phyloP scores from a whole-genome alignment of 2,888 invertebrate genomes.

The Helleia helle region DNA sequence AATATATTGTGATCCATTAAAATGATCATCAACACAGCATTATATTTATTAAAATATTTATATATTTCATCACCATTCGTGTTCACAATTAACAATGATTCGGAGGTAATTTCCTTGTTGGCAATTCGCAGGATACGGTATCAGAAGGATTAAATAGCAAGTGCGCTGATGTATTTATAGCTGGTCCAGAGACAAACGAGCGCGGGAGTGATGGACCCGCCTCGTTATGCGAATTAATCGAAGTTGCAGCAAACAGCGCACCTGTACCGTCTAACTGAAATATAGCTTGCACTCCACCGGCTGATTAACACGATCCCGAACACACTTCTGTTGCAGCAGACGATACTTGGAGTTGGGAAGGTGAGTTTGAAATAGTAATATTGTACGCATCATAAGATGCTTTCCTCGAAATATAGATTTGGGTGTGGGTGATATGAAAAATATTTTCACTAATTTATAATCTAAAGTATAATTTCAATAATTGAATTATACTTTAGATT shows the following conservation, averaged over 20 bases:
- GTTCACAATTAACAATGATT: not conserved
- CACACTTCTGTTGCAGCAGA: not conserved
- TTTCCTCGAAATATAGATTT: no score
- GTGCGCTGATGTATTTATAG: slow-evolving; percentile 73
- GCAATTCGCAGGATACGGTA: slow-evolving; percentile 19
- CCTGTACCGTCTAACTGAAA: slow-evolving; percentile 62
- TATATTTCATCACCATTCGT: no score
- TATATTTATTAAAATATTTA: no score
- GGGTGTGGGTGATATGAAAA: no score
- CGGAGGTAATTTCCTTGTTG: not conserved
- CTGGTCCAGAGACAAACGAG: slow-evolving; percentile 69
- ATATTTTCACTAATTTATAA: no score
- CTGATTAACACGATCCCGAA: slow-evolving; percentile 25
- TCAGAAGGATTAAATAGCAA: slow-evolving; percentile 70
- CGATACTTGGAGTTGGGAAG: no score
- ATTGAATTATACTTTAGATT: no score
- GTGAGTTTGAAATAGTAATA: no score
- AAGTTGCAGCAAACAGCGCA: slow-evolving; percentile 59
- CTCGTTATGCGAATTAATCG: slow-evolving; percentile 74
- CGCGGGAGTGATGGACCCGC: slow-evolving; percentile 68
- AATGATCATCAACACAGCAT: no score
- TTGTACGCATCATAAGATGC: no score
- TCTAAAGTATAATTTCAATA: no score
- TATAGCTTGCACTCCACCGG: slow-evolving; percentile 35
- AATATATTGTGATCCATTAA: no score